These are phyloP conservation scores for Drosophila anomalipes DNA, from an alignment of 2,888 invertebrate genomes.

Conservation along the genomic window DNA sequence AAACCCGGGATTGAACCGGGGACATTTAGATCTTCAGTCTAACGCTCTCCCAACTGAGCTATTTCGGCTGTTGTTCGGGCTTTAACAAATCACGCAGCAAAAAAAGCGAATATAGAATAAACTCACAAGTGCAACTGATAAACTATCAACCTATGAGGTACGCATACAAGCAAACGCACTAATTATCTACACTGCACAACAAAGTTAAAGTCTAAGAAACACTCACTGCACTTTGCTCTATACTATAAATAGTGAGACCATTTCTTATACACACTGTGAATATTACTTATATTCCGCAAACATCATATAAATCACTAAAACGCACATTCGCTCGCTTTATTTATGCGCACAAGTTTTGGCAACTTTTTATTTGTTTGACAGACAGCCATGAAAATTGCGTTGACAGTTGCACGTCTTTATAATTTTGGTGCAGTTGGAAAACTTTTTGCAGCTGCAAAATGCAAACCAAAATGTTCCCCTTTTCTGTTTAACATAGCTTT, in stretches of 20 bases:
- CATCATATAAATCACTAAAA: constrained; percentile 32
- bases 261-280: constrained; percentile 5
- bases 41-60: constrained; percentile 93
- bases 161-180: neutral
- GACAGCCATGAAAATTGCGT: constrained; percentile 50
- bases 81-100: neutral
- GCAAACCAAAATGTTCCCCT: constrained; percentile 29
- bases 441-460: constrained; percentile 52
- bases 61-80: constrained; percentile 87
- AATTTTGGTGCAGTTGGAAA: constrained; percentile 47
- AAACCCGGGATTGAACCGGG: constrained; percentile 91
- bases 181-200: constrained; percentile 11
- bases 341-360: constrained; percentile 29
- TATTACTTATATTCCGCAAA: constrained; percentile 17
- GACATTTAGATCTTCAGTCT: constrained; percentile 92
- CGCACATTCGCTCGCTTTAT: constrained; percentile 14
- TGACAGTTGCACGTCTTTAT: constrained; percentile 65
- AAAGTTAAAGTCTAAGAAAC: neutral
- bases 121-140: neutral
- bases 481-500: constrained; percentile 8
- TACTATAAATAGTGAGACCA: constrained; percentile 38
- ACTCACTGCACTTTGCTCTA: constrained; percentile 7
- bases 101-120: neutral
- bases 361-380: constrained; percentile 45
- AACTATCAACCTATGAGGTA: neutral